Base-by-base conservation (phyloP, 2,888 invertebrate species). In the Gastracanthus pulcherrimus region DNA sequence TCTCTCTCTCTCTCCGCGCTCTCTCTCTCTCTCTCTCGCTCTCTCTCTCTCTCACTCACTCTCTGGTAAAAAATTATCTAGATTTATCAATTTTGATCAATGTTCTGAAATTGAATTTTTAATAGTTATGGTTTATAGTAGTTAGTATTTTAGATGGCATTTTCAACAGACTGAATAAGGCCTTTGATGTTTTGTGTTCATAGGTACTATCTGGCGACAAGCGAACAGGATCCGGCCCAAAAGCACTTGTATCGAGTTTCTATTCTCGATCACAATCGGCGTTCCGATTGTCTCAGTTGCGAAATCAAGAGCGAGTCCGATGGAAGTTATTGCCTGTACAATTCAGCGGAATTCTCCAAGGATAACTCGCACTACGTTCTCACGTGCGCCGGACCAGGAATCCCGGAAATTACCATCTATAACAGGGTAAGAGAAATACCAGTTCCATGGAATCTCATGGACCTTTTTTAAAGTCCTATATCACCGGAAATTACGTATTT, bases 171-270 rank as follows among this genome's bases (percentile, higher is more conserved):
- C 26, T 11, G 13, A 4, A 55, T 23, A 31, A 23, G 3, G 34
- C 55, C 16, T 41, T 76, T 7, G 29, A 55, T 70, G n/a, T 70
- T 76, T 26, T 78, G 16, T 64, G 71, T 71, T 85, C 84, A 34
- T 92, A 97, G 97, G 80, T 98, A 97, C 93, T 99, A 96, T 92
- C 94, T 95, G 86, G 97, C 97, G 0, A 97, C 96, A 41, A 94
- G 94, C 6, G 95, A 94, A 84, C 92, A 93, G 13, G 95, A 96
- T 89, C 95, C 97, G 0, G 94, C 96, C 4, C 94, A 95, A 75
- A 94, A 96, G 87, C 98, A 98, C 91, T 92, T 98, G 58, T 98
- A 96, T 92, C 94, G 95, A 9, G 93, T 97, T 7, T 94, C 94
- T 82, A 92, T 93, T 0, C 91, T 92, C n/a, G 91, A 93, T 5